Conservation (phyloP, 2,797 vertebrate genomes). For the Smutsia temminckii region DNA sequence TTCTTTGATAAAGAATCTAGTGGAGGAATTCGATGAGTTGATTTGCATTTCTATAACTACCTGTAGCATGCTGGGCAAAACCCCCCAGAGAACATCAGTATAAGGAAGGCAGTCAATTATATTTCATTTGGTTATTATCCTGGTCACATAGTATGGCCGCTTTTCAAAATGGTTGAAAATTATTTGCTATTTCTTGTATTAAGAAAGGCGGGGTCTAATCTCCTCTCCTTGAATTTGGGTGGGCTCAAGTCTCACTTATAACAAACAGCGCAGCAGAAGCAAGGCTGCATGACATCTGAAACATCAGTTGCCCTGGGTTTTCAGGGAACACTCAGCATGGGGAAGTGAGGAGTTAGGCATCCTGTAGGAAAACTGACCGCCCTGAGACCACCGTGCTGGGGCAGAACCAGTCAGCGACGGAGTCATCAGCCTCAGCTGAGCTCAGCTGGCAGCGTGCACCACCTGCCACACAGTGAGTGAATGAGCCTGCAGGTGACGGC, state of each 20-base stretch:
- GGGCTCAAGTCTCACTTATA: not conserved
- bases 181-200: not conserved
- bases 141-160: conserved; percentile 47
- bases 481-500: not conserved
- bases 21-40: conserved; percentile 67
- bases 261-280: not conserved
- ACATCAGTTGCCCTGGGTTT: not conserved
- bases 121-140: conserved; percentile 74
- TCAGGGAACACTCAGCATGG: not conserved
- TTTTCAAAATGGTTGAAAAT: not conserved
- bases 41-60: conserved; percentile 65
- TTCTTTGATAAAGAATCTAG: conserved; percentile 10
- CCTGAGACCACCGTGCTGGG: not conserved
- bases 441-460: too few relatives aligned
- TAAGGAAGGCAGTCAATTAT: conserved; percentile 71
- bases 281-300: not conserved
- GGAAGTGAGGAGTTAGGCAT: not conserved
- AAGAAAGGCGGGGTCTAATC: not conserved
- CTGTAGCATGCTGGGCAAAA: conserved; percentile 68
- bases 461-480: not conserved
- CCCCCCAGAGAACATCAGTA: conserved; percentile 61
- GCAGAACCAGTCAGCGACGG: not conserved
- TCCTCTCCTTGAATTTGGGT: not conserved
- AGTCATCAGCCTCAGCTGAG: not conserved
- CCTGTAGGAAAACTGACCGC: not conserved